Percentiles rank a stretch among this genome's conserved stretches.
These are phyloP conservation scores for Vollenhovia emeryi DNA, from an alignment of 1,140 invertebrate species.

Conservation along the genomic window DNA sequence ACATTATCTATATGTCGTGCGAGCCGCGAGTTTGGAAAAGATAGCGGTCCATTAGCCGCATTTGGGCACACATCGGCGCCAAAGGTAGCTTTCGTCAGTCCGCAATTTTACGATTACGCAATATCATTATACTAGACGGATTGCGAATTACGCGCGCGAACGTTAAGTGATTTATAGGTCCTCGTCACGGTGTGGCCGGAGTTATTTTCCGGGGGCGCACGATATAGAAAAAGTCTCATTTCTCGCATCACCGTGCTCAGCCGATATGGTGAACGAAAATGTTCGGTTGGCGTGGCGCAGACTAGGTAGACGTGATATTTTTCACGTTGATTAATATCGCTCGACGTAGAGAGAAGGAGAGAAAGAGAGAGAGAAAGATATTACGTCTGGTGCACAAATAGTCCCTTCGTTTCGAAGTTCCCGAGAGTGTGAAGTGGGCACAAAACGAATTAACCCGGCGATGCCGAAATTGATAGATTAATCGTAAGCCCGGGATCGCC, in stretches of 20 bases:
- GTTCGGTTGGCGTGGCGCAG: background rate
- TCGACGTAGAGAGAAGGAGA: background rate
- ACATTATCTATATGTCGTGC: background rate
- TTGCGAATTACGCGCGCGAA: constrained; percentile 37
- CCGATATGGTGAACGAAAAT: constrained; percentile 20
- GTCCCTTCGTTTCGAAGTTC: constrained; percentile 1
- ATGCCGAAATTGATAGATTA: constrained; percentile 10
- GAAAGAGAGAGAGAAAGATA: background rate
- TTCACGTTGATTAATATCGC: constrained; percentile 51
- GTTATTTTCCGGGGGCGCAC: background rate
- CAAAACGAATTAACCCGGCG: background rate
- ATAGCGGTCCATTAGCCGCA: background rate
- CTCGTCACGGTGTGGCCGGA: background rate
- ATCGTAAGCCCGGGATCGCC: background rate
- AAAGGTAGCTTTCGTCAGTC: background rate
- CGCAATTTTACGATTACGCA: constrained; percentile 15
- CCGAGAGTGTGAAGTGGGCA: background rate
- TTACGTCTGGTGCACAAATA: background rate
- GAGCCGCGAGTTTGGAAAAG: background rate
- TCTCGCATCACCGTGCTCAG: constrained; percentile 20
- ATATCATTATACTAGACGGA: constrained; percentile 20
- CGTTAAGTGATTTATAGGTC: constrained; percentile 49
- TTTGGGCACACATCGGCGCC: background rate
- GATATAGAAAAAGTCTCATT: constrained; percentile 31
- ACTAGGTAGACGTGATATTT: constrained; percentile 28